Conservation (phyloP, 2,888 invertebrate species). For the Dicyrtoma fusca region DNA sequence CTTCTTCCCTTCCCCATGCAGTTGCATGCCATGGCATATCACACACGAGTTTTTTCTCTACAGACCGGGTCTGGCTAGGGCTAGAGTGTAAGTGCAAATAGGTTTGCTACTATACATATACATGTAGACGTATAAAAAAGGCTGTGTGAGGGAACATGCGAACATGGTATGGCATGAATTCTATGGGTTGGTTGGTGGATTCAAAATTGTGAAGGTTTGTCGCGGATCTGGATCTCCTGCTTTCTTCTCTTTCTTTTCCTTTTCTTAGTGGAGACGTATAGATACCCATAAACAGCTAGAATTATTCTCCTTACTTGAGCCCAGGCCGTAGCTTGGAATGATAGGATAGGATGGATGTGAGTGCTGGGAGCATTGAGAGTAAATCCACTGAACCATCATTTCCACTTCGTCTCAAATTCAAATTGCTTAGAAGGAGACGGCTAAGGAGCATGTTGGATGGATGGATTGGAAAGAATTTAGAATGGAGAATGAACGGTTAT, state of each 20-base stretch:
- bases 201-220: too few relatives aligned
- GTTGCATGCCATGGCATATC: neutral
- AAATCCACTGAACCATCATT: slow-evolving; percentile 40
- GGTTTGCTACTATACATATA: too few relatives aligned
- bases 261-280: neutral
- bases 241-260: neutral
- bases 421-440: too few relatives aligned
- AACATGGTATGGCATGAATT: too few relatives aligned
- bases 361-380: too few relatives aligned
- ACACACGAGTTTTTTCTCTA: neutral
- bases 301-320: too few relatives aligned
- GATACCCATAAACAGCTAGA: neutral
- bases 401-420: slow-evolving; percentile 37
- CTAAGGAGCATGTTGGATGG: neutral
- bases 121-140: neutral
- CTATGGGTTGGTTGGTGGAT: too few relatives aligned
- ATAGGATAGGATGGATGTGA: neutral
- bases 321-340: neutral
- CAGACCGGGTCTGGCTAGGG: neutral
- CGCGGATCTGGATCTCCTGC: too few relatives aligned
- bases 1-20: neutral
- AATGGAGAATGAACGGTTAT: too few relatives aligned
- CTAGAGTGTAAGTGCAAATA: too few relatives aligned
- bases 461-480: too few relatives aligned
- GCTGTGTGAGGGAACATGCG: neutral